Evolutionary conservation across 2,113 vertebrate species (phyloP), one percentile per base, ranked within the genome.

Genomic region (Ancistrus triradiatus): DNA sequence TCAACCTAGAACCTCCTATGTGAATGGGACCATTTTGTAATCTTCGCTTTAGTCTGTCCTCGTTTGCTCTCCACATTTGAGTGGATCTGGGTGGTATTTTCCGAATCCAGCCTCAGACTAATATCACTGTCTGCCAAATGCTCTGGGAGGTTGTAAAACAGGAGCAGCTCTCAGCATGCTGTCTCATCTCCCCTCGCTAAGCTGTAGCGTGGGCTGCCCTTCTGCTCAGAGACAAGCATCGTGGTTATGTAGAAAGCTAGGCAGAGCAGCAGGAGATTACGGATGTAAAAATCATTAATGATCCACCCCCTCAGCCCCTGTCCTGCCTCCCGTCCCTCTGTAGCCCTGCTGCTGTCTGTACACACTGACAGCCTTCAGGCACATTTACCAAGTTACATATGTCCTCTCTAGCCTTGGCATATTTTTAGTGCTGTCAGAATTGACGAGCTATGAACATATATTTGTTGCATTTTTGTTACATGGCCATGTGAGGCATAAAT

Each of bases 121-220:
- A 40, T 37, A 28, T 38, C 15, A 24, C 53, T 11, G 35, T 37
- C 38, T 47, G 22, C 22, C 19, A 59, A n/a, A n/a, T n/a, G 46
- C 47, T 44, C 11, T 21, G 22, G 50, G 37, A 55, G 46, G 43
- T 38, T 56, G 50, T 19, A 7, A 38, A 59, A 31, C 40, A 21
- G 3, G 1, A 59, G 62, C 17, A 17, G 38, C 35, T 47, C 13
- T 15, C 10, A 15, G 38, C 19, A 4, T 50, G 37, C 42, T 65
- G 37, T 27, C 65, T 53, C 42, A 42, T 43, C 27, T 59, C 53
- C 48, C 37, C 56, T 57, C 9, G 14, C 17, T 48, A 2, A 21
- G 53, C 60, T 59, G 38, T 24, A 68, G 70, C 70, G 70, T 73
- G 60, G 70, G 70, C 48, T 60, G 70, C 53, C 33, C 59, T 68